These are phyloP conservation scores for Stegodyphus dumicola DNA, from an alignment of 1,140 invertebrate species.

Conservation along the genomic window DNA sequence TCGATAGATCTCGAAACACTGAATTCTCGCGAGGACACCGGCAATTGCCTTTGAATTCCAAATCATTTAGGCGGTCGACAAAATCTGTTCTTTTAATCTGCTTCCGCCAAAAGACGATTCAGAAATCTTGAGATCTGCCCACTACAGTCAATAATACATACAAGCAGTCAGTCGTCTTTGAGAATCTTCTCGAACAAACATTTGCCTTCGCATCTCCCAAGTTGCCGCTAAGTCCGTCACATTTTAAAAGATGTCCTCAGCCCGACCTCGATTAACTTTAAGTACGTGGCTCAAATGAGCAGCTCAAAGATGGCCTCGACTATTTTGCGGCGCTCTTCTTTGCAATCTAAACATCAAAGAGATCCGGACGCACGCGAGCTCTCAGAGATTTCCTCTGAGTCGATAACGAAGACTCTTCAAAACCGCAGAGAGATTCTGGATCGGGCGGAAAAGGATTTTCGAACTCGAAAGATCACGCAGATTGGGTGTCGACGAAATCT, in stretches of 20 bases:
- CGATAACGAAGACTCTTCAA: conserved; percentile 46
- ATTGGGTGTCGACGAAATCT: neutral
- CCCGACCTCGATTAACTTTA: conserved; percentile 40
- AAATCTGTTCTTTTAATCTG: conserved; percentile 40
- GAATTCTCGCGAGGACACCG: neutral
- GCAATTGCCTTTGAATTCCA: conserved; percentile 45
- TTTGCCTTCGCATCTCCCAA: neutral
- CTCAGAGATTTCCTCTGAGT: conserved; percentile 23
- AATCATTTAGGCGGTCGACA: conserved; percentile 35
- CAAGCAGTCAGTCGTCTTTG: neutral
- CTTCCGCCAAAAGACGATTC: conserved; percentile 15
- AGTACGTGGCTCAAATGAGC: conserved; percentile 45
- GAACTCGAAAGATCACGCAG: neutral
- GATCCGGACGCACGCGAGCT: conserved; percentile 14
- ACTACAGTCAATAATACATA: conserved; percentile 12
- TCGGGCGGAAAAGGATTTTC: neutral
- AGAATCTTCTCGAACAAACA: conserved; percentile 12
- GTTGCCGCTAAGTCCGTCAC: conserved; percentile 38
- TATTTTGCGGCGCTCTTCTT: neutral
- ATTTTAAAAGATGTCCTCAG: conserved; percentile 27
- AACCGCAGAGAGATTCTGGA: conserved; percentile 33
- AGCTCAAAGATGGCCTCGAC: conserved; percentile 19
- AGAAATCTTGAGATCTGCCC: neutral
- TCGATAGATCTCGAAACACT: neutral
- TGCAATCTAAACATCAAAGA: conserved; percentile 31